Evolutionary conservation across 2,113 vertebrate genomes (phyloP), one percentile per base, ranked within the genome.

Genomic region (Cnemophilus loriae): DNA sequence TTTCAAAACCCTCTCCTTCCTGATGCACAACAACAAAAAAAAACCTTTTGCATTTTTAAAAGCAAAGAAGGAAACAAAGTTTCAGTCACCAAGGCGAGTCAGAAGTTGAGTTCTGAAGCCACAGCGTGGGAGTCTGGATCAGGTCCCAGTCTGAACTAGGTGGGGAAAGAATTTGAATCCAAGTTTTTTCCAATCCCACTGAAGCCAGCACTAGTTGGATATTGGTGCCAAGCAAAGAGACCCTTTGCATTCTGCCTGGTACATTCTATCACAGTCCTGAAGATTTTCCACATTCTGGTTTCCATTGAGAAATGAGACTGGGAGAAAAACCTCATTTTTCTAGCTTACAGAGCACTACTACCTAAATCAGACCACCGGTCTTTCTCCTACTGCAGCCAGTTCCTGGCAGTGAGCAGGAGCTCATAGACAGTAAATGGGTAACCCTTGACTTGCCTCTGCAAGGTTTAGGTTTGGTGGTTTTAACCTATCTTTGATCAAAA

Each of bases 221-320:
- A 52, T 52, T 7, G 17, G 12, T 37, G 33, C 16, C 0, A 1
- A 84, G 26, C 10, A 84, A 60, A 9, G 13, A 84, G 21, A 28
- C 14, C 17, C 33, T 90, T 46, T 57, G 30, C 60, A 26, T 89
- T 70, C 3, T 3, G 5, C 55, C 47, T 70, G 56, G 6, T 46
- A 59, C 9, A 2, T 47, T 65, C 24, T 32, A 49, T 16, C 7
- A 41, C 15, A 68, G 4, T 9, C 24, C 42, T 57, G 52, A 61
- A 63, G 11, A 1, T 21, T 52, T 76, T 39, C 35, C 33, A 3
- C 0, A 0, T 63, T 84, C 9, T 35, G 75, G 27, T 55, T 84
- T 78, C 32, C 68, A 46, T 0, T 52, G 39, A 81, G 46, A 82
- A 81, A 37, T 19, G 1, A 65, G 18, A 71, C 33, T 22, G 13